Conservation (phyloP, 1,140 invertebrate species). For the Heliothis virescens region DNA sequence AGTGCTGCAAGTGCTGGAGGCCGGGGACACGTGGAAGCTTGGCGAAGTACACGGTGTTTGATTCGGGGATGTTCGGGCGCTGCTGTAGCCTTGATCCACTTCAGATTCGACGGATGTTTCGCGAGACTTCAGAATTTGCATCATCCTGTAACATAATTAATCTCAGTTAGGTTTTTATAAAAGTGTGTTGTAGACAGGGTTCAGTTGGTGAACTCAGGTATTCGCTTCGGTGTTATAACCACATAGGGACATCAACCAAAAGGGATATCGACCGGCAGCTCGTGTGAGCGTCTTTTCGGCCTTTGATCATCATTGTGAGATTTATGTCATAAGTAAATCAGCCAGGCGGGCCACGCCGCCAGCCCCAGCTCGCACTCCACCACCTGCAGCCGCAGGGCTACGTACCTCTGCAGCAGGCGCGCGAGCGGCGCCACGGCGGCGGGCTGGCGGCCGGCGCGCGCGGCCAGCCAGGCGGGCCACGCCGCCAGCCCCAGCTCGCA, state of each 20-base stretch:
- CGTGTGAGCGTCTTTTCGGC: slow-evolving; percentile 73
- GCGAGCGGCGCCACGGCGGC: slow-evolving; percentile 68
- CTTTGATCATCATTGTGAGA: slow-evolving; percentile 65
- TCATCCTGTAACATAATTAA: slow-evolving; percentile 71
- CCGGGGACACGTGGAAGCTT: slow-evolving; percentile 64
- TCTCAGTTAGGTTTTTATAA: neutral
- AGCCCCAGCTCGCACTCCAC: slow-evolving; percentile 72
- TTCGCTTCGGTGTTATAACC: slow-evolving; percentile 80
- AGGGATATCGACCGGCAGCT: slow-evolving; percentile 71
- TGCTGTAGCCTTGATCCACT: slow-evolving; percentile 77
- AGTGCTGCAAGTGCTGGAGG: slow-evolving; percentile 67
- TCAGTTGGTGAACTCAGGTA: slow-evolving; percentile 56
- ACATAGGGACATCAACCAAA: slow-evolving; percentile 72
- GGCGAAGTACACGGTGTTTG: slow-evolving; percentile 74
- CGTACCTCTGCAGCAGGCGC: slow-evolving; percentile 65
- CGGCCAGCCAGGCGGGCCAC: slow-evolving; percentile 72
- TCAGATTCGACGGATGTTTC: slow-evolving; percentile 67
- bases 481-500: slow-evolving; percentile 70
- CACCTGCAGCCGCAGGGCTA: slow-evolving; percentile 76
- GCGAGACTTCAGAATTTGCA: slow-evolving; percentile 75
- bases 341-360: slow-evolving; percentile 71
- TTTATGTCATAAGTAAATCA: slow-evolving; percentile 36
- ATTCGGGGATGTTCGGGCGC: slow-evolving; percentile 75
- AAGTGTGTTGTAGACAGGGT: neutral
- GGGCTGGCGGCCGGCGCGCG: slow-evolving; percentile 53